A percentile compares a stretch with the other conserved stretches of the same genome.
Evolutionary conservation across 2,888 invertebrate genomes (phyloP).

Genomic region (Ennomos quercinarius): DNA sequence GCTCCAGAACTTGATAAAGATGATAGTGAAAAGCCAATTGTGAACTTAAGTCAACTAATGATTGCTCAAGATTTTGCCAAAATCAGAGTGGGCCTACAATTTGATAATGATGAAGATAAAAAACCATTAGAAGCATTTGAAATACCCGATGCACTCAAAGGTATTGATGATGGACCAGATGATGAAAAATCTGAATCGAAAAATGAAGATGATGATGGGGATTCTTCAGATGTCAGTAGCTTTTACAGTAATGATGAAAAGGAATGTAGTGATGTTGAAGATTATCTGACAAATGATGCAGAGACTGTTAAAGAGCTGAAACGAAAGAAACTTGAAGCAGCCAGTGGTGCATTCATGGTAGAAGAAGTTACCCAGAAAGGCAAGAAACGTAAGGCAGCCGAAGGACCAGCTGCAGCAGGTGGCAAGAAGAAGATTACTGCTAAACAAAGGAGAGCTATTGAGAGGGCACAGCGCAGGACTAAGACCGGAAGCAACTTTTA

Average conservation of each 20-base stretch:
- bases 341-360: constrained; percentile 83
- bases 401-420: constrained; percentile 44
- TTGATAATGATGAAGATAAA: constrained; percentile 87
- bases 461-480: constrained; percentile 90
- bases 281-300: constrained; percentile 75
- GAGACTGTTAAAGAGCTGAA: constrained; percentile 79
- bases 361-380: constrained; percentile 78
- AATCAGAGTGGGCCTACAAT: constrained; percentile 90
- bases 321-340: constrained; percentile 77
- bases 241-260: constrained; percentile 89
- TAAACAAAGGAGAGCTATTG: constrained; percentile 90
- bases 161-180: constrained; percentile 73
- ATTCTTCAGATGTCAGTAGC: constrained; percentile 88
- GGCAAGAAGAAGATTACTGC: constrained; percentile 88
- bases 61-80: constrained; percentile 93
- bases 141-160: constrained; percentile 71
- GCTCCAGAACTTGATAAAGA: constrained; percentile 53
- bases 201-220: constrained; percentile 73
- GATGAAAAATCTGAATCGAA: constrained; percentile 57
- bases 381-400: constrained; percentile 61
- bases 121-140: constrained; percentile 84
- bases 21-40: constrained; percentile 58
- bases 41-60: constrained; percentile 75
- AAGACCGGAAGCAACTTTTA: constrained; percentile 96
- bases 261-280: constrained; percentile 82